Evolutionary conservation across 1,140 invertebrate species (phyloP), one percentile per base, ranked within the genome.

Genomic region (Arctopsyche grandis): DNA sequence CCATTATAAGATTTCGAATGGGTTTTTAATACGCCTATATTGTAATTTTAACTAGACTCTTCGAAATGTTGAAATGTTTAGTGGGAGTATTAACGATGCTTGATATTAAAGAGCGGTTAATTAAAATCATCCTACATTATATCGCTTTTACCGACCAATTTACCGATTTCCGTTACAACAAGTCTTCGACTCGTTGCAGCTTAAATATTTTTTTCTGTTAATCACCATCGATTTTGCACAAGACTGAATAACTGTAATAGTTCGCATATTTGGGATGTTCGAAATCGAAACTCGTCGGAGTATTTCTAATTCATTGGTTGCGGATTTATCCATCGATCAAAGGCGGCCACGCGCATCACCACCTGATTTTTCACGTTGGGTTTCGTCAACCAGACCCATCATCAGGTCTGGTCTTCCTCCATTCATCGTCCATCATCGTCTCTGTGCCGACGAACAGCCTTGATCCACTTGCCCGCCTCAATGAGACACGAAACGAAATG

Each of bases 381-480:
- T 66, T 66, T 66, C 63, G 63, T 66, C 63, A 66, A 29, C 14
- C 29, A 5, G 16, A 14, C 4, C 48, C 48, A 16, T 52, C 48
- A 14, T 52, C 48, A 16, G 16, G 10, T 52, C 48, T 52, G 63
- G 22, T 26, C 22, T 60, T 60, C 58, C 21, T 66, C 63, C 24
- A 66, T 66, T 66, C 24, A 66, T 26, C 22, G 21, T 66, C 63
- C 22, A 26, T 24, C 24, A 60, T 9, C 19, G 9, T 19, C 5
- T 66, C 63, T 12, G 5, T 22, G 21, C n/a, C 9, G 9, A 22
- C 9, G 9, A 22, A 12, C 63, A 26, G 63, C 63, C 63, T 66
- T 66, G 63, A 66, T 66, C 63, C 63, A 66, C 63, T 26, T 66
- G 63, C 24, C 24, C 63, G 63, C 24, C 63, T 66, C 63, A 66